These are phyloP conservation scores for Therioaphis trifolii DNA, from an alignment of 2,888 invertebrate genomes.

Conservation along the genomic window DNA sequence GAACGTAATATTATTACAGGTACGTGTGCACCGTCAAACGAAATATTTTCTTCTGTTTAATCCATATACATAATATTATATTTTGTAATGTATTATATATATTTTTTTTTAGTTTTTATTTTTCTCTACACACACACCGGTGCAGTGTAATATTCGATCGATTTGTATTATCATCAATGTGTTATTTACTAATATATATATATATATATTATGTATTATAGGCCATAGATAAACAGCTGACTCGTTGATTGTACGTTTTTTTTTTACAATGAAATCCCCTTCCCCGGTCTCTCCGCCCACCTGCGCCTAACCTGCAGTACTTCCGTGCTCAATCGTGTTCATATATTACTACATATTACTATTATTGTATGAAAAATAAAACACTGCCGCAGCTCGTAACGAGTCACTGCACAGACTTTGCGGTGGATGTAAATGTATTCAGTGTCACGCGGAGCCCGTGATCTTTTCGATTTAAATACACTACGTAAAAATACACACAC, in stretches of 20 bases:
- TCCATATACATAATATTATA: too few relatives aligned
- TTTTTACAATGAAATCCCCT: conserved; percentile 11
- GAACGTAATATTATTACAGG: too few relatives aligned
- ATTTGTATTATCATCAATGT: background rate
- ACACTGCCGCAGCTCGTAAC: background rate
- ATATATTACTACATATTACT: background rate
- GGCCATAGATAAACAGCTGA: conserved; percentile 34
- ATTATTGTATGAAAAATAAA: conserved; percentile 32
- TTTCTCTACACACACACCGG: background rate
- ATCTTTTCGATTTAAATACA: conserved; percentile 49
- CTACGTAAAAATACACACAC: background rate
- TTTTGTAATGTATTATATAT: too few relatives aligned
- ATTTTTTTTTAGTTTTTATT: too few relatives aligned
- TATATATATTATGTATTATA: background rate
- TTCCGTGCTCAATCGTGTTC: background rate
- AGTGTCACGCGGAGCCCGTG: conserved; percentile 15
- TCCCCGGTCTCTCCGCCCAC: background rate
- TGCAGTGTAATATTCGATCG: background rate
- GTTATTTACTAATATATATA: too few relatives aligned
- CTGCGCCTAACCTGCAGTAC: background rate
- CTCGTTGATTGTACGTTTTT: conserved; percentile 27
- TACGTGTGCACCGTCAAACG: too few relatives aligned
- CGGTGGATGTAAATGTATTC: conserved; percentile 33
- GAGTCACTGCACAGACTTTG: background rate
- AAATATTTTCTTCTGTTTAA: too few relatives aligned